A percentile compares a stretch with the other conserved stretches of the same genome.
These are phyloP conservation scores for Epistrophe grossulariae DNA, from an alignment of 2,888 invertebrate genomes.

Conservation along the genomic window DNA sequence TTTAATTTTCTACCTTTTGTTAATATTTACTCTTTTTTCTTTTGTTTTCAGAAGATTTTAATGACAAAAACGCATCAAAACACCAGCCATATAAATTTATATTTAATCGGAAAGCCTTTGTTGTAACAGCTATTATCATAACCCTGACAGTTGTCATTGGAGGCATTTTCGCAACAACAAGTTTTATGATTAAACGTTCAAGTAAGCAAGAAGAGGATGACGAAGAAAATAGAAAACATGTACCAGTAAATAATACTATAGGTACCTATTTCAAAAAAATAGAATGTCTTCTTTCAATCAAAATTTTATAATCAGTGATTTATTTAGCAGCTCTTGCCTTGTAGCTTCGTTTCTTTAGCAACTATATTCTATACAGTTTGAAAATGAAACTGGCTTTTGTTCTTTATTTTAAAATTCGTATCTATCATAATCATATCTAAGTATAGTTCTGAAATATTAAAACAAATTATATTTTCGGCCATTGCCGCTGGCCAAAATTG, in stretches of 20 bases:
- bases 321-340: too few relatives aligned
- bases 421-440: too few relatives aligned
- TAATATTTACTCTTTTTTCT: conserved; percentile 1
- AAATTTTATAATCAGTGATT: neutral
- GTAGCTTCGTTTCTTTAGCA: too few relatives aligned
- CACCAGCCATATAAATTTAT: conserved; percentile 70
- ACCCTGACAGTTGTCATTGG: conserved; percentile 77
- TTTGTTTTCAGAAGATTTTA: conserved; percentile 76
- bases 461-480: too few relatives aligned
- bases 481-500: too few relatives aligned
- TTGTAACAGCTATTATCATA: conserved; percentile 76
- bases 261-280: conserved; percentile 79
- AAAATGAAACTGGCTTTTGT: too few relatives aligned
- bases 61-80: conserved; percentile 41
- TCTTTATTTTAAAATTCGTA: too few relatives aligned
- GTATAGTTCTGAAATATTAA: too few relatives aligned
- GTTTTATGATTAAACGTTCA: conserved; percentile 79
- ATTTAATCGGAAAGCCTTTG: conserved; percentile 76
- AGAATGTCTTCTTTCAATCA: neutral
- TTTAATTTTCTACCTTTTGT: too few relatives aligned
- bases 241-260: conserved; percentile 84
- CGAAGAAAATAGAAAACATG: conserved; percentile 83
- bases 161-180: conserved; percentile 78
- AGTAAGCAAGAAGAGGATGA: conserved; percentile 82
- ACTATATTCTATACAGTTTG: too few relatives aligned